Evolutionary conservation across 2,797 vertebrate species (phyloP).

Genomic region (Argentina silus): DNA sequence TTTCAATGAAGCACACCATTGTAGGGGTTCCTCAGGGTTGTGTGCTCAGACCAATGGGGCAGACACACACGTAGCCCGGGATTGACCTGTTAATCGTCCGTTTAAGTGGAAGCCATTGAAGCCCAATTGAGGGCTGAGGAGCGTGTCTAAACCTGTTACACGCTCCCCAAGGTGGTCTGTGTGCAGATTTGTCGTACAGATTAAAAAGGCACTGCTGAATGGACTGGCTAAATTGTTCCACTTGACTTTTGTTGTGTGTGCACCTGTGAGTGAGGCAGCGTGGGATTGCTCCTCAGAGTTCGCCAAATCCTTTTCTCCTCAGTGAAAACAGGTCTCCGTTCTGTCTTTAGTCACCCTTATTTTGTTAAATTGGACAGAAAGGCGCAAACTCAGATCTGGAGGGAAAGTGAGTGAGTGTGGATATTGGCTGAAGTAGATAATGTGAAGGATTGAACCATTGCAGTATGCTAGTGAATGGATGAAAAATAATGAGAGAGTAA

Average conservation of each 20-base stretch:
- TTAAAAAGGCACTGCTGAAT: constrained; percentile 88
- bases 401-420: constrained; percentile 48
- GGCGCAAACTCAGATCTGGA: constrained; percentile 35
- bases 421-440: constrained; percentile 32
- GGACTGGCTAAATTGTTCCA: constrained; percentile 74
- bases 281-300: constrained; percentile 76
- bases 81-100: constrained; percentile 97
- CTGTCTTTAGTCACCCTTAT: constrained; percentile 68
- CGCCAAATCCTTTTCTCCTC: constrained; percentile 62
- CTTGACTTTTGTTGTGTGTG: constrained; percentile 80
- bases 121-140: constrained; percentile 87
- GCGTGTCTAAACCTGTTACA: constrained; percentile 93
- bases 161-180: constrained; percentile 92
- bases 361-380: constrained; percentile 70
- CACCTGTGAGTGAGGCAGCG: constrained; percentile 79
- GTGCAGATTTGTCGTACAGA: constrained; percentile 88
- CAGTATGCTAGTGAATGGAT: constrained; percentile 5
- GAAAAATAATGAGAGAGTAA: not conserved
- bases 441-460: not conserved
- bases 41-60: constrained; percentile 81
- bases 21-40: constrained; percentile 69
- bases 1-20: constrained; percentile 69
- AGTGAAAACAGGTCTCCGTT: constrained; percentile 53
- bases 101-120: constrained; percentile 93
- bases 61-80: constrained; percentile 92